Evolutionary conservation across 2,888 invertebrate species (phyloP).

Genomic region (Metellina segmentata): DNA sequence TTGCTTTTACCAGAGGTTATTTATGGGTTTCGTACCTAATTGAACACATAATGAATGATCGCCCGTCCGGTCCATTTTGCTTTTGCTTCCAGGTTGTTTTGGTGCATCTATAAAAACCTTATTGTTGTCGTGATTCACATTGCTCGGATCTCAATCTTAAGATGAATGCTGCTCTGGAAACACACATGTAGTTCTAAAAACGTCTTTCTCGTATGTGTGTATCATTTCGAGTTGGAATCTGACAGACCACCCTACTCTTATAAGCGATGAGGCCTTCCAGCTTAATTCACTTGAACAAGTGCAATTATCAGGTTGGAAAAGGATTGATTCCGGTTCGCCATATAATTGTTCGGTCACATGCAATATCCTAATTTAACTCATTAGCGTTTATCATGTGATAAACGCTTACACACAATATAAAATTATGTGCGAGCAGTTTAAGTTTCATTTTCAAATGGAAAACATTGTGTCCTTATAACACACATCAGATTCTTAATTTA

Average conservation of each 20-base stretch:
- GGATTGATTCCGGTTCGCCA: background rate
- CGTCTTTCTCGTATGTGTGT: background rate
- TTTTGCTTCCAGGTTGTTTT: background rate
- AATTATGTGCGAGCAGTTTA: too few species aligned
- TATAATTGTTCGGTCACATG: too few species aligned
- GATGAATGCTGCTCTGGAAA: background rate
- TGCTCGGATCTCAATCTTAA: background rate
- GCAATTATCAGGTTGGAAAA: background rate
- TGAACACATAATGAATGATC: slow-evolving; percentile 23
- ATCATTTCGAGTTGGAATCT: background rate
- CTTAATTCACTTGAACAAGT: background rate
- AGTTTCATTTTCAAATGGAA: too few species aligned
- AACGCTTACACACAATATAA: too few species aligned
- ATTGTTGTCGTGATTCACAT: too few species aligned
- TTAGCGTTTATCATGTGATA: too few species aligned
- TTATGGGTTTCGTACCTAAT: slow-evolving; percentile 29
- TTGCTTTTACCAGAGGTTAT: slow-evolving; percentile 47
- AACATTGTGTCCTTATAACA: too few species aligned
- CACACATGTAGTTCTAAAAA: background rate
- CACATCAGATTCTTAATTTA: too few species aligned
- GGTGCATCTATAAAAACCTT: background rate
- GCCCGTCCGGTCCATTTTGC: background rate
- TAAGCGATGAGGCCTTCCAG: background rate
- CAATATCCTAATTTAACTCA: too few species aligned
- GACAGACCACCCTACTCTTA: background rate